phyloP scores from a whole-genome alignment of 1,140 invertebrate genomes.

The Drosophila nasuta region DNA sequence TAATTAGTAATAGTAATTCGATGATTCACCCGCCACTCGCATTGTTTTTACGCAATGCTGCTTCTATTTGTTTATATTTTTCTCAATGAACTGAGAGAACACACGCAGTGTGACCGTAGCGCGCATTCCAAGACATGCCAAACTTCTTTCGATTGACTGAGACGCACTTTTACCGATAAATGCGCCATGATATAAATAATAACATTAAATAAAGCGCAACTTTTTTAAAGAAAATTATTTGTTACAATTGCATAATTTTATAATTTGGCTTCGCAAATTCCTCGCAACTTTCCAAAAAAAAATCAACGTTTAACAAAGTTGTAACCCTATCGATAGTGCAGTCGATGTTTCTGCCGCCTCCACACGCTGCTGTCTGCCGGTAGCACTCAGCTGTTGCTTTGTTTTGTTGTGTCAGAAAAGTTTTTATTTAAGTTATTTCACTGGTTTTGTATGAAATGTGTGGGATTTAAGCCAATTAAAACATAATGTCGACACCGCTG shows the following conservation, averaged over 20 bases:
- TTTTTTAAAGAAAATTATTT: too few relatives aligned
- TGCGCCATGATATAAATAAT: too few relatives aligned
- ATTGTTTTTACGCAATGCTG: conserved; percentile 66
- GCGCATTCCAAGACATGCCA: too few relatives aligned
- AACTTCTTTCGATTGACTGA: background rate
- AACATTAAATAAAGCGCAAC: too few relatives aligned
- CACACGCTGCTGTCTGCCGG: conserved; percentile 15
- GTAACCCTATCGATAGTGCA: too few relatives aligned
- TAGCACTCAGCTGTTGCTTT: conserved; percentile 62
- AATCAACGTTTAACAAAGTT: too few relatives aligned
- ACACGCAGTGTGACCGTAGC: conserved; percentile 10
- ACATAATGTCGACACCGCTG: conserved; percentile 86
- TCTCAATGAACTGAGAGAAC: conserved; percentile 35
- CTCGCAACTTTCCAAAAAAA: too few relatives aligned
- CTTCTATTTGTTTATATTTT: conserved; percentile 68
- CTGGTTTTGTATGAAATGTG: conserved; percentile 24
- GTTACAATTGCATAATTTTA: too few relatives aligned
- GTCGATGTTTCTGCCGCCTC: background rate
- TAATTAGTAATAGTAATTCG: conserved; percentile 32
- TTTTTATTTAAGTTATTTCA: conserved; percentile 34
- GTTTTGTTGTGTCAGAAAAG: conserved; percentile 54
- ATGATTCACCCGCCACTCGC: conserved; percentile 62
- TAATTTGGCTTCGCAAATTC: too few relatives aligned
- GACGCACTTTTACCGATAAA: too few relatives aligned
- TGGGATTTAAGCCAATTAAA: conserved; percentile 25